Evolutionary conservation across 2,888 invertebrate genomes (phyloP).

Genomic region (Leptogaster cylindrica): DNA sequence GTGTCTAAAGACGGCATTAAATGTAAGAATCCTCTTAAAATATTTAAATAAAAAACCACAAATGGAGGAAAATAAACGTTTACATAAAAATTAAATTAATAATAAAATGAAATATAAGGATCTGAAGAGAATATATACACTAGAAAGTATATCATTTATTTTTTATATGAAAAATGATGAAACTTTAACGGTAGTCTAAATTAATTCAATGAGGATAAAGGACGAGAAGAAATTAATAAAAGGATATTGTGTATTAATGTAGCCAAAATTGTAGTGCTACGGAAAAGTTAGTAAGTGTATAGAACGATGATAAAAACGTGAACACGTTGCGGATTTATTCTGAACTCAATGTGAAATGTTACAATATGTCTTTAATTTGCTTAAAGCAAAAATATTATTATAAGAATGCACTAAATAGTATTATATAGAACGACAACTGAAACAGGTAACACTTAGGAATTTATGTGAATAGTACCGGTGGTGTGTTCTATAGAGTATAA

Average conservation of each 20-base stretch:
- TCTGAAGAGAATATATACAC: slow-evolving; percentile 23
- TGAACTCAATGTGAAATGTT: no score
- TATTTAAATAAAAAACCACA: slow-evolving; percentile 2
- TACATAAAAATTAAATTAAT: slow-evolving; percentile 4
- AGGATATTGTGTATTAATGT: neutral
- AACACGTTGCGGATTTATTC: no score
- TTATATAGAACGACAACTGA: slow-evolving; percentile 11
- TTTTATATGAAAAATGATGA: slow-evolving; percentile 35
- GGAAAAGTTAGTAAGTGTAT: slow-evolving; percentile 10
- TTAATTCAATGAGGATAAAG: slow-evolving; percentile 4
- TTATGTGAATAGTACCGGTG: slow-evolving; percentile 29
- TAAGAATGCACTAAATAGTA: slow-evolving; percentile 1
- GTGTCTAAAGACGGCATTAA: no score
- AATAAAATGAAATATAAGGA: neutral
- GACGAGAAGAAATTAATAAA: neutral
- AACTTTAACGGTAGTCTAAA: slow-evolving; percentile 24
- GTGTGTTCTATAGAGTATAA: slow-evolving; percentile 28
- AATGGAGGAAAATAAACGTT: neutral
- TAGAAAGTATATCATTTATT: slow-evolving; percentile 36
- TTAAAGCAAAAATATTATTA: neutral
- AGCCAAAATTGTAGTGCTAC: neutral
- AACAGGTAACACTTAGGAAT: slow-evolving; percentile 35
- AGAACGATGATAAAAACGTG: no score
- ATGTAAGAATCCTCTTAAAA: no score
- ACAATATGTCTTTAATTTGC: no score